Conservation (phyloP, 2,797 vertebrate species). For the Alectoris magna region DNA sequence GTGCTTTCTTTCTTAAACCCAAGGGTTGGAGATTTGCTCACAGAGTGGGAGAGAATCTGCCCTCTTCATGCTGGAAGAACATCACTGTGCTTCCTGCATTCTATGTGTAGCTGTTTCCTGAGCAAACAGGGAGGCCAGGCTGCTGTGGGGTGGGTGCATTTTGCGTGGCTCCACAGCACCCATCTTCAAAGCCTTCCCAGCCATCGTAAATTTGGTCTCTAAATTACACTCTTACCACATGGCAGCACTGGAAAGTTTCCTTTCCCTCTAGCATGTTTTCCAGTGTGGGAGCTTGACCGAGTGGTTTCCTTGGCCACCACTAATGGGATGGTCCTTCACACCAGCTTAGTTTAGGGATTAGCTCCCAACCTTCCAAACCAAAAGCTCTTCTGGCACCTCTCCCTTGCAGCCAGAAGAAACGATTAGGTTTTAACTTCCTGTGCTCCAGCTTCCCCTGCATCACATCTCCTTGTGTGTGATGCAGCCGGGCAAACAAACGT, state of each 20-base stretch:
- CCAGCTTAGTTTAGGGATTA: conserved; percentile 18
- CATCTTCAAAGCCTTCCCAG: conserved; percentile 18
- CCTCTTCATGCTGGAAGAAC: background rate
- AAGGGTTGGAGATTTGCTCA: background rate
- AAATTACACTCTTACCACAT: background rate
- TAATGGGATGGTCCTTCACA: conserved; percentile 5
- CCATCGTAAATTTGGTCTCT: background rate
- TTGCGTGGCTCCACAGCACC: background rate
- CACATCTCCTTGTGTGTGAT: background rate
- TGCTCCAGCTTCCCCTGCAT: conserved; percentile 8
- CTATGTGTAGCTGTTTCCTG: background rate
- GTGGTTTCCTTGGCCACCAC: background rate
- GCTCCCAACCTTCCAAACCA: conserved; percentile 20
- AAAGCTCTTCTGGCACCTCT: conserved; percentile 2
- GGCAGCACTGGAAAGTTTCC: background rate
- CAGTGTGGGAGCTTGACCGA: conserved; percentile 10
- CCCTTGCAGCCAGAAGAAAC: background rate
- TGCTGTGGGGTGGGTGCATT: background rate
- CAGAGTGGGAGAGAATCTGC: background rate
- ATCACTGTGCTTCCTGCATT: background rate
- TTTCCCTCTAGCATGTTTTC: conserved; percentile 16
- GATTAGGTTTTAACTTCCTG: background rate
- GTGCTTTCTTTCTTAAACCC: background rate
- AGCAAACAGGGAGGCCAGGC: background rate
- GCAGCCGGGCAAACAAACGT: background rate